Evolutionary conservation across 2,113 vertebrate species (phyloP).

Genomic region (Sebastes schlegelii): DNA sequence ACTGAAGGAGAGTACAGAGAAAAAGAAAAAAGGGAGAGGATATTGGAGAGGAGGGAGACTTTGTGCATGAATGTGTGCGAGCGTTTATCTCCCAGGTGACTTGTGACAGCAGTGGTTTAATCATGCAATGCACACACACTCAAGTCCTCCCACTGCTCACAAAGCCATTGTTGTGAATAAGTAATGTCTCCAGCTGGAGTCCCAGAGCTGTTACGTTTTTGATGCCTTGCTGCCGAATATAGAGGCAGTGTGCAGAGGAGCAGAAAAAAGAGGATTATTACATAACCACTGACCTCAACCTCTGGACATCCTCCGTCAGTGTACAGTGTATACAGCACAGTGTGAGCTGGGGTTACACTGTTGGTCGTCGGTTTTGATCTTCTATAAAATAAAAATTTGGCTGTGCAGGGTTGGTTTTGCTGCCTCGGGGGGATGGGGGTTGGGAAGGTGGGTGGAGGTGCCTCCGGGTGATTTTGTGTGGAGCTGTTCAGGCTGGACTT

Average conservation of each 20-base stretch:
- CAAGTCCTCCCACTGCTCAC: constrained; percentile 32
- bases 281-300: constrained; percentile 48
- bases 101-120: constrained; percentile 17
- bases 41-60: background rate
- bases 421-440: background rate
- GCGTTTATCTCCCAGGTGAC: constrained; percentile 24
- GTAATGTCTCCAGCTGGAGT: constrained; percentile 62
- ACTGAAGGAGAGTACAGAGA: background rate
- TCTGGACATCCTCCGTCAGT: constrained; percentile 30
- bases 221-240: constrained; percentile 53
- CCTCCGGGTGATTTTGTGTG: background rate
- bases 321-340: background rate
- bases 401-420: background rate
- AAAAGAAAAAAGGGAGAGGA: background rate
- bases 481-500: background rate
- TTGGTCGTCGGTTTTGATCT: background rate
- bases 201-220: constrained; percentile 51
- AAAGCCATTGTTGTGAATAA: constrained; percentile 63
- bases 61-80: background rate
- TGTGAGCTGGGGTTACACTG: background rate
- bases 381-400: background rate
- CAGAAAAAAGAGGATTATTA: constrained; percentile 40
- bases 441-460: background rate
- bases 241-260: constrained; percentile 21
- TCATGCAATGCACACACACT: background rate